Conservation (phyloP, 2,888 invertebrate species). For the Steinernema hermaphroditum region DNA sequence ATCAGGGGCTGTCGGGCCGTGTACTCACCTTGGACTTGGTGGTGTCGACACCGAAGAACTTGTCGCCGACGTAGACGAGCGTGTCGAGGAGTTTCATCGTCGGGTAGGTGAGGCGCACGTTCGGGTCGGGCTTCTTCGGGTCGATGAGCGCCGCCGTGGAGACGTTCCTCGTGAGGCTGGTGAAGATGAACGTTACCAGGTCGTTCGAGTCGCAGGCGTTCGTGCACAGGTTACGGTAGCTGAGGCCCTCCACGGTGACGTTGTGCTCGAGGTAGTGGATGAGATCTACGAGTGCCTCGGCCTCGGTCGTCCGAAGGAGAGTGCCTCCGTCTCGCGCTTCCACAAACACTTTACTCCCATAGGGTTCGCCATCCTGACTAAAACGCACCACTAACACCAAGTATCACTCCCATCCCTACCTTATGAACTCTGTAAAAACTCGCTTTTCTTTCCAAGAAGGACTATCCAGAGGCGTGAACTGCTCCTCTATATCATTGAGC, state of each 20-base stretch:
- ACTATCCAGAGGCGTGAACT: slow-evolving; percentile 6
- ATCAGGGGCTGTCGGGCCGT: not conserved
- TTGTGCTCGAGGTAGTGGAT: not conserved
- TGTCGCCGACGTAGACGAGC: slow-evolving; percentile 10
- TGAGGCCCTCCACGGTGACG: not conserved
- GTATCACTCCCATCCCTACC: not conserved
- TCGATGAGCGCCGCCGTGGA: not conserved
- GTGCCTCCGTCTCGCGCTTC: not conserved
- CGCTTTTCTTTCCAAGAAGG: not conserved
- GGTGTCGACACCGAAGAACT: slow-evolving; percentile 16
- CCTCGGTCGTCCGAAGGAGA: not conserved
- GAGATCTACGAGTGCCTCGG: not conserved
- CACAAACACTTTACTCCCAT: slow-evolving; percentile 10
- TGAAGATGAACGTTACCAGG: slow-evolving; percentile 10
- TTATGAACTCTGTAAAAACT: not conserved
- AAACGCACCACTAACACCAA: not conserved
- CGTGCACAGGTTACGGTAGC: not conserved
- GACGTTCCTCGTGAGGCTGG: not conserved
- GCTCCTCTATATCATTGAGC: slow-evolving; percentile 2
- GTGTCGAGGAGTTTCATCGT: slow-evolving; percentile 7
- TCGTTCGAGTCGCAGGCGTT: not conserved
- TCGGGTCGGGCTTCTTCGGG: slow-evolving; percentile 4
- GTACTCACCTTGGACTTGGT: slow-evolving; percentile 3
- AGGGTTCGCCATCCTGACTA: slow-evolving; percentile 8
- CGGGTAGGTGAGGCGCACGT: slow-evolving; percentile 10